These are phyloP conservation scores for Axis porcinus DNA, from an alignment of 2,113 vertebrate species.

Conservation along the genomic window DNA sequence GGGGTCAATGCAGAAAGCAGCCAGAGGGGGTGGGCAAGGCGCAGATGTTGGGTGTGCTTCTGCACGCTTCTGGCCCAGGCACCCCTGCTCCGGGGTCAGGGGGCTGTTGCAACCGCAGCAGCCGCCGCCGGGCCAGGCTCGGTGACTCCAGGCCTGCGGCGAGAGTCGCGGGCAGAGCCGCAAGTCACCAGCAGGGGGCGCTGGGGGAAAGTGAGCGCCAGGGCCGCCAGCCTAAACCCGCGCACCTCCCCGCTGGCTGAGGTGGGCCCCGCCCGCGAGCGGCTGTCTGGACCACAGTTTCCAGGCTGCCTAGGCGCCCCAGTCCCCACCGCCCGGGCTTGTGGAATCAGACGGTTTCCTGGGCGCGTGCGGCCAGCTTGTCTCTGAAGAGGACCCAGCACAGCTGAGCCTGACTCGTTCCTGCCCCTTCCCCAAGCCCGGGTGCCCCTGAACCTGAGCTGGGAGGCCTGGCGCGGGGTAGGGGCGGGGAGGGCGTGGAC, in stretches of 20 bases:
- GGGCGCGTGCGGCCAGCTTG: rapidly evolving
- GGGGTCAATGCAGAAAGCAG: background rate
- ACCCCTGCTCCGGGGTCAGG: too few species aligned
- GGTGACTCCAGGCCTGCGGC: background rate
- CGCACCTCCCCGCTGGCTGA: background rate
- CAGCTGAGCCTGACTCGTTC: background rate
- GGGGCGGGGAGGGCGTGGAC: background rate
- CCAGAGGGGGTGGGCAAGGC: rapidly evolving
- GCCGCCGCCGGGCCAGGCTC: rapidly evolving
- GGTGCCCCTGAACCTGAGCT: background rate
- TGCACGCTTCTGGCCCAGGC: background rate
- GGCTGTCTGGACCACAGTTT: background rate
- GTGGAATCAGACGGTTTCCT: background rate
- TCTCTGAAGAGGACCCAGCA: background rate
- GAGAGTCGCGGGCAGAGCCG: rapidly evolving
- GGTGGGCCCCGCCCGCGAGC: background rate
- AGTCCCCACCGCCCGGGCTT: background rate
- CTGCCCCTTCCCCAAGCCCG: background rate
- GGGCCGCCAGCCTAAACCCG: background rate
- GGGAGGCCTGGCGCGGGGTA: background rate
- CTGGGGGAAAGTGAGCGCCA: rapidly evolving
- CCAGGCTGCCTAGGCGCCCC: background rate
- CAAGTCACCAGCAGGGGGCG: background rate
- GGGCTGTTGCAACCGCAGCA: background rate
- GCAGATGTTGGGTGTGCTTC: rapidly evolving